phyloP scores from a whole-genome alignment of 2,888 invertebrate species.

The Rugalucina vietnamica region DNA sequence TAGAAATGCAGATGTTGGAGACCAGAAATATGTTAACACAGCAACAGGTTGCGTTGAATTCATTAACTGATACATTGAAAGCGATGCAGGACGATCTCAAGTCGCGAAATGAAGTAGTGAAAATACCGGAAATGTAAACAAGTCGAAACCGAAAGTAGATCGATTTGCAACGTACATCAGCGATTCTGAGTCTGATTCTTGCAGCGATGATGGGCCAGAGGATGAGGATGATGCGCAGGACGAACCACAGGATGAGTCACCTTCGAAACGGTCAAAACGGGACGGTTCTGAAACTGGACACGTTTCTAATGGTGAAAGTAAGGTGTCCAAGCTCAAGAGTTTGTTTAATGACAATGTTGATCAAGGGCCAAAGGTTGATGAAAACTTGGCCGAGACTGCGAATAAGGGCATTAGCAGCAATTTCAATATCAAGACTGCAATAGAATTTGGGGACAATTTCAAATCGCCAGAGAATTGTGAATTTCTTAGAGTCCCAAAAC shows the following conservation, averaged over 20 bases:
- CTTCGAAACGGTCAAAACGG: neutral
- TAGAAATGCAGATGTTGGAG: neutral
- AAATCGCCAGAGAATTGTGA: constrained; percentile 10
- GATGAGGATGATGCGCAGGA: neutral
- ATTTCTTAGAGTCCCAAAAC: neutral
- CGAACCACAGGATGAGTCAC: too few species aligned
- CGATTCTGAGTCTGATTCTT: neutral
- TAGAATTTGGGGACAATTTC: neutral
- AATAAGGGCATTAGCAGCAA: neutral
- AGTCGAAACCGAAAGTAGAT: neutral
- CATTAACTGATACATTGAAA: neutral
- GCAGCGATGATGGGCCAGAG: neutral
- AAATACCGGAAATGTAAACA: neutral
- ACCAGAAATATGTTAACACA: neutral
- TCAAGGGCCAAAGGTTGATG: neutral
- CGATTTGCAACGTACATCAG: neutral
- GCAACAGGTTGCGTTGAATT: neutral
- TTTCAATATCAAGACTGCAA: neutral
- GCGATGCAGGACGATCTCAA: neutral
- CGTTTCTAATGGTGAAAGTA: neutral
- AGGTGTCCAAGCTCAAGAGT: neutral
- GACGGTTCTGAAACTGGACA: neutral
- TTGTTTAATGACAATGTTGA: neutral
- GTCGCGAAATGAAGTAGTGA: neutral
- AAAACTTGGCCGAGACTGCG: neutral